Base-by-base conservation (phyloP, 2,888 invertebrate genomes). In the Ophion costatus region DNA sequence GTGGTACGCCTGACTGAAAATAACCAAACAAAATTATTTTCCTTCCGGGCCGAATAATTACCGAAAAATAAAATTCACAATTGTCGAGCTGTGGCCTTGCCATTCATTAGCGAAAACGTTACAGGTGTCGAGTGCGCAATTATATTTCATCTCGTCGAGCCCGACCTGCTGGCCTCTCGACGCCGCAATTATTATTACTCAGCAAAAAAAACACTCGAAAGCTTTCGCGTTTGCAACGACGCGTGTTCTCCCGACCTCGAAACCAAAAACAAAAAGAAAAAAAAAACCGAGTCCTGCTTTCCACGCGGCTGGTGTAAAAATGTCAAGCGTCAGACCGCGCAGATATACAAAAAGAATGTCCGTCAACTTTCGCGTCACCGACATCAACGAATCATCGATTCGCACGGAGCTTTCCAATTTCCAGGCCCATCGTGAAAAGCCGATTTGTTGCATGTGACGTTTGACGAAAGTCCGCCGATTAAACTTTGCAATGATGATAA, bases 241-340 rank as follows among this genome's bases (percentile, higher is more conserved):
- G 66, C 51, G 45, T 51, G 67, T 45, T 70, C 73, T 64, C 75
- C 79, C 73, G 84, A 82, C 79, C 78, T n/a, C 81, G 66, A 59
- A 84, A 78, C 33, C 17, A 20, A 56, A 33, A 42, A 42, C 6
- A 64, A 57, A 5, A 67, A 38, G 22, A 6, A 73, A 22, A 56
- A 66, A 76, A 9, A 64, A 38, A 59, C 20, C 10, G 20, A 33
- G 38, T 33, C 9, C 61, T 17, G 10, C 42, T 29, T 56, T 66
- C 45, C 24, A 29, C 45, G 17, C 57, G 29, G 51, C 0, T 45
- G 33, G 69, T 74, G 64, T 78, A 69, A 78, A 84, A 78, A 81
- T 81, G 81, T 84, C 81, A 84, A 84, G 73, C 42, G 70, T 76
- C 80, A 61, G 45, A 45, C 11, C 45, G 45, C 45, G 45, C 11